Conservation (phyloP, 2,797 vertebrate genomes). For the Bovichtus diacanthus region DNA sequence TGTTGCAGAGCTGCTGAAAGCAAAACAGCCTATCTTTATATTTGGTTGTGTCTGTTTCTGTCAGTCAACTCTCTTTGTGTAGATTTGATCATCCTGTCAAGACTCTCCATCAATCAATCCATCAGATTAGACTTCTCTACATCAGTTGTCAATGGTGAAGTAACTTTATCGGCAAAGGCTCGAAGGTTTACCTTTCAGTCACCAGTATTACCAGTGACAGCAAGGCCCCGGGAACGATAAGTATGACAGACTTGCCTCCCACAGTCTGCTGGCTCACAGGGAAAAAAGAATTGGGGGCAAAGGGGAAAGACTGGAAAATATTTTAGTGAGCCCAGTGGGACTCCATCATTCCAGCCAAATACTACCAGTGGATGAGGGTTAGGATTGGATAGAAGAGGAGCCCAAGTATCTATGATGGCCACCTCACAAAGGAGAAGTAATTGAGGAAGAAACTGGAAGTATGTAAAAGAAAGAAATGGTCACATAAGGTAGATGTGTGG, state of each 20-base stretch:
- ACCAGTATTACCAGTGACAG: slow-evolving; percentile 45
- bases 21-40: slow-evolving; percentile 22
- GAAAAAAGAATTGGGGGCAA: slow-evolving; percentile 32
- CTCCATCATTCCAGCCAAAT: slow-evolving; percentile 30
- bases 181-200: slow-evolving; percentile 48
- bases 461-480: slow-evolving; percentile 45
- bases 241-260: slow-evolving; percentile 66
- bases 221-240: slow-evolving; percentile 37
- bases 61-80: slow-evolving; percentile 5
- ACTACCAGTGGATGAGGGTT: slow-evolving; percentile 28
- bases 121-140: slow-evolving; percentile 29
- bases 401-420: slow-evolving; percentile 22
- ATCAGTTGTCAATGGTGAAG: slow-evolving; percentile 35
- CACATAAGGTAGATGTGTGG: slow-evolving; percentile 52
- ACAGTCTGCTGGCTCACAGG: slow-evolving; percentile 46
- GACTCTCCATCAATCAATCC: slow-evolving; percentile 22
- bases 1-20: not conserved
- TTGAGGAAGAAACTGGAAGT: slow-evolving; percentile 46
- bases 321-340: slow-evolving; percentile 40
- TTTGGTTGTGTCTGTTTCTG: not conserved
- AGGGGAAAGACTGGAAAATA: slow-evolving; percentile 44
- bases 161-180: slow-evolving; percentile 40
- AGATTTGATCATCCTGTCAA: slow-evolving; percentile 25
- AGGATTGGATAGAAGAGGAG: slow-evolving; percentile 15
- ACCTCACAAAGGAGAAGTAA: slow-evolving; percentile 28